Base-by-base conservation (phyloP, 2,888 invertebrate genomes). In the Agrotis exclamationis region DNA sequence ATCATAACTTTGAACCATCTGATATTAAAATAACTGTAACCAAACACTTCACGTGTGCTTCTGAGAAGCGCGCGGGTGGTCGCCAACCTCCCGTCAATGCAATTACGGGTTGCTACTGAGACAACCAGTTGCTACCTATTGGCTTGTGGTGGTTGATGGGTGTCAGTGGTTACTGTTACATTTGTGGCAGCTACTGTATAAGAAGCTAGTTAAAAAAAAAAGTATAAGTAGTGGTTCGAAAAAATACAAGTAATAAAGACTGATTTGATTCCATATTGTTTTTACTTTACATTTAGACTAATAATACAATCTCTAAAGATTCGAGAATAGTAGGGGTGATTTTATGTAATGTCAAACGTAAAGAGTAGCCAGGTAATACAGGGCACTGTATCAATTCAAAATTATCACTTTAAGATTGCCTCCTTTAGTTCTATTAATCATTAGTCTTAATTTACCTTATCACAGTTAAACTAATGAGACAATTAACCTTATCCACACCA, bases 31-130 rank as follows among this genome's bases (percentile, higher is more conserved):
- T 54, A 20, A 63, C 14, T 74, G 85, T 75, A 83, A 84, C 75
- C 67, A 3, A 68, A 83, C 45, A 60, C 74, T 44, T 16, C 71
- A 72, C 60, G 60, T 68, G 63, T 66, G 51, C 6, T 85, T 85
- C 86, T 75, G 65, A 33, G 82, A 84, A 85, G 66, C 76, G 57
- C 72, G 75, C 79, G 83, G 86, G 85, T 86, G 85, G 85, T 79
- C 85, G 70, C 13, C 59, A 56, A 56, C 56, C 33, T 13, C 24
- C 68, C 67, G 77, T 77, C 80, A 53, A 51, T 51, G 22, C 73
- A 70, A 74, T 76, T 74, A 74, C 63, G 24, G 47, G 39, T 59
- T 59, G 60, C 51, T 53, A 48, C 28, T 59, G 28, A 69, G 33
- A 62, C 60, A 68, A 59, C 63, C 65, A 76, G 80, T 76, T 63